Evolutionary conservation across 2,113 vertebrate species (phyloP).

Genomic region (cattle (Bos taurus)): ARS-UCD2.0 NC_037328.1:143444501-143445000

Average conservation of each 20-base stretch:
- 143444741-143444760: no score
- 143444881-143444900: not conserved
- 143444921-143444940: fast-evolving
- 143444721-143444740: fast-evolving
- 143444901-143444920: not conserved
- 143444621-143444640: fast-evolving
- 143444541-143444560: fast-evolving
- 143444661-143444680: not conserved
- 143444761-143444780: no score
- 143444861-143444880: not conserved
- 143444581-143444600: not conserved
- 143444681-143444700: not conserved
- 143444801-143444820: not conserved
- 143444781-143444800: not conserved
- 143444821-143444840: not conserved
- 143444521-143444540: no score
- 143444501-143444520: fast-evolving
- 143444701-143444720: not conserved
- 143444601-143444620: not conserved
- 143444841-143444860: not conserved
- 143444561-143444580: fast-evolving
- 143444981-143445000: not conserved
- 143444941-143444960: fast-evolving
- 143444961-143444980: not conserved
- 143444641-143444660: fast-evolving